Percentiles rank a stretch among this genome's conserved stretches.
phyloP scores from a whole-genome alignment of 1,140 invertebrate species.

The Euschistus heros region DNA sequence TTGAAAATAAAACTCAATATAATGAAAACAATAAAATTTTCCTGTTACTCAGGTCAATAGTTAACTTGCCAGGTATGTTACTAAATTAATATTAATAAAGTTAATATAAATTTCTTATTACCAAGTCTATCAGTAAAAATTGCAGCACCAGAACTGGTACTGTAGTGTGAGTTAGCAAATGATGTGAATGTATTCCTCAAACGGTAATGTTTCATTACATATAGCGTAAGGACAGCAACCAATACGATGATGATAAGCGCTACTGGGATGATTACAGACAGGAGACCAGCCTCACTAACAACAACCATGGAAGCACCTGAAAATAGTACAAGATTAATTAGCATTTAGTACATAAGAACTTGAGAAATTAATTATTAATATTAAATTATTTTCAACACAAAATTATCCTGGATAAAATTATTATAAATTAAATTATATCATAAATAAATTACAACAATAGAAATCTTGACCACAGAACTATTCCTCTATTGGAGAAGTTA shows the following conservation, averaged over 20 bases:
- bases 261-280: not conserved
- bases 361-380: too few relatives aligned
- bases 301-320: not conserved
- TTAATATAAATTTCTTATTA: conserved; percentile 30
- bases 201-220: conserved; percentile 33
- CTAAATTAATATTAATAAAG: too few relatives aligned
- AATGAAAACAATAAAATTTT: not conserved
- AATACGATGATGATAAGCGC: not conserved
- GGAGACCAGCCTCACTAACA: not conserved
- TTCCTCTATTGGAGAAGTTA: too few relatives aligned
- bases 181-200: conserved; percentile 65
- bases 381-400: too few relatives aligned
- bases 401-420: too few relatives aligned
- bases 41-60: not conserved
- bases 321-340: conserved; percentile 38
- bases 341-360: too few relatives aligned
- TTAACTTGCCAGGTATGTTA: not conserved
- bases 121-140: conserved; percentile 66
- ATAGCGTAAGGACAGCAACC: not conserved
- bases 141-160: conserved; percentile 70
- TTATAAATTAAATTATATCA: too few relatives aligned
- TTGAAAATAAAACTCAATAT: too few relatives aligned
- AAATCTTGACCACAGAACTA: too few relatives aligned
- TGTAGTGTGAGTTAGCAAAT: conserved; percentile 78
- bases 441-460: too few relatives aligned